Evolutionary conservation across 2,797 vertebrate genomes (phyloP), one percentile per base, ranked within the genome.

Genomic region (Chiloscyllium punctatum): DNA sequence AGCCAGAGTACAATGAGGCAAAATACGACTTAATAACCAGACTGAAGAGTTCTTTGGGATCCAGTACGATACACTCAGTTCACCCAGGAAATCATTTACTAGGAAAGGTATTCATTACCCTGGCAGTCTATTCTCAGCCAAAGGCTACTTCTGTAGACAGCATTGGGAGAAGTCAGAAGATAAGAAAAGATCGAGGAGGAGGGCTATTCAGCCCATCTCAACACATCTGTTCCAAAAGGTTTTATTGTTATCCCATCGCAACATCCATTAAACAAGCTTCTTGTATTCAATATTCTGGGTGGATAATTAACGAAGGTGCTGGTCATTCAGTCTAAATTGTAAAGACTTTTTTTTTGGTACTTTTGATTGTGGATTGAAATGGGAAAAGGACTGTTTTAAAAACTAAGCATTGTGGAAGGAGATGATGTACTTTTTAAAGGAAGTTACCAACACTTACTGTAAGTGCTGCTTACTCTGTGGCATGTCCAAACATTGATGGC

Each of bases 51-150:
- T 69, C n/a, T 42, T 69, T 68, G 62, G n/a, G 90, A 92, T 37
- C 37, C 37, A 37, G 62, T 92, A 21, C 42, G n/a, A 92, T 27
- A 25, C 42, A 91, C 69, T 42, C 66, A 9, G 68, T 92, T 66
- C 90, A 92, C n/a, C n/a, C n/a, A 9, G 90, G 88, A 62, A 92
- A 92, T 42, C 90, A 92, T 42, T 69, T 42, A 92, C 62, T n/a
- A 1, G 37, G 90, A 69, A 92, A 69, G 21, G 42, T 69, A 92
- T 92, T 69, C 90, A 92, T 68, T 69, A 69, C 68, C 68, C 90
- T 68, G 90, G 37, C 62, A 92, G n/a, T 0, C 3, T 27, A 42
- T 37, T 42, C 62, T 3, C 57, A 91, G 37, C n/a, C 42, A 23
- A 69, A 92, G 13, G 21, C 90, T 69, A 42, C 18, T 37, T 37